Conservation (phyloP, 1,140 invertebrate species). For the Bombus turneri region DNA sequence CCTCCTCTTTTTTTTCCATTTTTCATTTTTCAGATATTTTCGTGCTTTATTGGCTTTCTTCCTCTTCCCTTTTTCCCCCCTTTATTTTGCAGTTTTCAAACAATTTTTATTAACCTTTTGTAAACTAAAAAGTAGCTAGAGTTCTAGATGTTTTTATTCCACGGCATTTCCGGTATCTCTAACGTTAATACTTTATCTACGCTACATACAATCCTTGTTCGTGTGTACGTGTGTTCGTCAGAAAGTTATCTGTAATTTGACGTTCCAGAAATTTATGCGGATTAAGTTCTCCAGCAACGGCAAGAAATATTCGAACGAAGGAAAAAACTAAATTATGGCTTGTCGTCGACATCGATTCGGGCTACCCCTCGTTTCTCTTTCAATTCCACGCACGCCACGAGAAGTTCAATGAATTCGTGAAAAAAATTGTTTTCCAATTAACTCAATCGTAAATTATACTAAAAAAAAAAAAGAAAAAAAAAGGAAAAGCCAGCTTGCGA, state of each 20-base stretch:
- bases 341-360: slow-evolving; percentile 7
- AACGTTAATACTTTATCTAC: neutral
- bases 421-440: slow-evolving; percentile 7
- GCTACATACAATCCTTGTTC: neutral
- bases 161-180: neutral
- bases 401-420: neutral
- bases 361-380: neutral
- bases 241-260: neutral
- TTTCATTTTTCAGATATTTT: neutral
- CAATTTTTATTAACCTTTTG: neutral
- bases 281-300: neutral
- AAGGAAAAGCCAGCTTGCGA: neutral
- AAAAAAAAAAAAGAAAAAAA: neutral
- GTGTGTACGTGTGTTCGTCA: neutral
- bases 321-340: slow-evolving; percentile 5
- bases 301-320: neutral
- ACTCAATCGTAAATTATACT: neutral
- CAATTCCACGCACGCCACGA: neutral
- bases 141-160: neutral
- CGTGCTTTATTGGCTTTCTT: neutral
- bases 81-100: neutral
- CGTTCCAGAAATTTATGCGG: slow-evolving; percentile 1
- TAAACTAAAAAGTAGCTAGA: neutral
- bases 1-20: neutral
- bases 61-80: neutral